A percentile compares a stretch with the other conserved stretches of the same genome.
phyloP scores from a whole-genome alignment of 2,888 invertebrate genomes.

The Dynastes maya region DNA sequence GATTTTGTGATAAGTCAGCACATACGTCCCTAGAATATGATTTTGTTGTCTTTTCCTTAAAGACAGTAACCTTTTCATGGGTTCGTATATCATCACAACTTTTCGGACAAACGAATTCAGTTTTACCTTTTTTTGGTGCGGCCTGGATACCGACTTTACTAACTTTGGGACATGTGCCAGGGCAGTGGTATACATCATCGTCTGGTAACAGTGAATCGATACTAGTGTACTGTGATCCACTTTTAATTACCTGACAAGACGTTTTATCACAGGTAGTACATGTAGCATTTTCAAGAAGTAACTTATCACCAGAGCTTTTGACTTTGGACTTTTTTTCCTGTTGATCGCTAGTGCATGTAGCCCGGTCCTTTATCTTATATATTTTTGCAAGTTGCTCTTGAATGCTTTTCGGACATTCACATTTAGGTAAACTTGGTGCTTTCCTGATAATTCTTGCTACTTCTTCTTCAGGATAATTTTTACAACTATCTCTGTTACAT shows the following conservation, averaged over 20 bases:
- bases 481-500: slow-evolving; percentile 37
- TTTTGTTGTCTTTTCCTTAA: slow-evolving; percentile 24
- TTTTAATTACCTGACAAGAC: slow-evolving; percentile 40
- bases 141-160: background rate
- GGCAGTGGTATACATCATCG: slow-evolving; percentile 20
- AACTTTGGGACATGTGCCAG: slow-evolving; percentile 14
- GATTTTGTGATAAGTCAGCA: background rate
- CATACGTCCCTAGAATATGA: slow-evolving; percentile 11
- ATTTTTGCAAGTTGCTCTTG: slow-evolving; percentile 9
- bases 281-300: slow-evolving; percentile 37
- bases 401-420: slow-evolving; percentile 14
- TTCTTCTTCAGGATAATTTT: slow-evolving; percentile 11
- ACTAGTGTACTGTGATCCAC: slow-evolving; percentile 32
- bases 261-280: slow-evolving; percentile 38
- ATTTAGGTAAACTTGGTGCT: slow-evolving; percentile 16
- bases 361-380: background rate
- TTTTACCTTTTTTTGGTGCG: background rate
- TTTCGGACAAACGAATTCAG: slow-evolving; percentile 27
- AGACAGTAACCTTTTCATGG: background rate
- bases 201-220: slow-evolving; percentile 12
- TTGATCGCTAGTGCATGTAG: background rate
- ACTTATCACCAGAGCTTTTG: background rate
- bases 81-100: slow-evolving; percentile 10
- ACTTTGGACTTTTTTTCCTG: background rate
- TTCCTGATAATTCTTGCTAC: slow-evolving; percentile 1